Conservation (phyloP, 37 sponge, comb jelly and placozoan species). For the Aplysina aerophoba region DNA sequence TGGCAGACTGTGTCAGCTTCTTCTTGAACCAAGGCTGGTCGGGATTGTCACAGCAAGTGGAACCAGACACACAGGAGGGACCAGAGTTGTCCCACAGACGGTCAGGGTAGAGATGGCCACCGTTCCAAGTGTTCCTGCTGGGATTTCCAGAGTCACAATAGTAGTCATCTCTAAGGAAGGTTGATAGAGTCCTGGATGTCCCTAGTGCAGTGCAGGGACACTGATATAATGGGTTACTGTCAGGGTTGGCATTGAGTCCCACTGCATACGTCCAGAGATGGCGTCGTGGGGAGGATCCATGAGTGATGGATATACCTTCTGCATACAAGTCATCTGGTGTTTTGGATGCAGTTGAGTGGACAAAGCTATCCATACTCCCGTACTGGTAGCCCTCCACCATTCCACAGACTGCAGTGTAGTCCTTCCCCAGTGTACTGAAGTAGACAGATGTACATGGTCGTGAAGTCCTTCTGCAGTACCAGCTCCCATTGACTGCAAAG, state of each 20-base stretch:
- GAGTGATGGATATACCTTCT: conserved; percentile 26
- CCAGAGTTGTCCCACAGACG: too few relatives aligned
- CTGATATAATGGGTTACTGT: neutral
- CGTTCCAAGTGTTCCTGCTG: too few relatives aligned
- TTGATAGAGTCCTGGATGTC: too few relatives aligned
- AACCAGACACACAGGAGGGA: too few relatives aligned
- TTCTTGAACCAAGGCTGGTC: too few relatives aligned
- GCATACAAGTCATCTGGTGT: neutral
- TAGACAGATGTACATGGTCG: conserved; percentile 5
- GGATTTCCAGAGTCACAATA: too few relatives aligned
- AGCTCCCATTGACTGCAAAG: too few relatives aligned
- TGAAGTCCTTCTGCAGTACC: conserved; percentile 1
- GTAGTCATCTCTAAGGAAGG: too few relatives aligned
- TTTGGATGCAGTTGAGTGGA: neutral
- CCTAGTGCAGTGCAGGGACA: neutral
- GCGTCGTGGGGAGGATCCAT: neutral
- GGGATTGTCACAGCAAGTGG: too few relatives aligned
- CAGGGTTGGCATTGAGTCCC: conserved; percentile 1
- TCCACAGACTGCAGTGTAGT: conserved; percentile 28
- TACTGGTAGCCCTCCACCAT: conserved; percentile 30
- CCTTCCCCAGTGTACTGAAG: neutral
- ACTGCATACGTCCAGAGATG: conserved; percentile 35
- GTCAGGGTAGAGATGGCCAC: too few relatives aligned
- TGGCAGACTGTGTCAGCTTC: too few relatives aligned
- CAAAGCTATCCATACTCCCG: neutral